Conservation (phyloP, 2,113 vertebrate genomes). For the Taxidea taxus region DNA sequence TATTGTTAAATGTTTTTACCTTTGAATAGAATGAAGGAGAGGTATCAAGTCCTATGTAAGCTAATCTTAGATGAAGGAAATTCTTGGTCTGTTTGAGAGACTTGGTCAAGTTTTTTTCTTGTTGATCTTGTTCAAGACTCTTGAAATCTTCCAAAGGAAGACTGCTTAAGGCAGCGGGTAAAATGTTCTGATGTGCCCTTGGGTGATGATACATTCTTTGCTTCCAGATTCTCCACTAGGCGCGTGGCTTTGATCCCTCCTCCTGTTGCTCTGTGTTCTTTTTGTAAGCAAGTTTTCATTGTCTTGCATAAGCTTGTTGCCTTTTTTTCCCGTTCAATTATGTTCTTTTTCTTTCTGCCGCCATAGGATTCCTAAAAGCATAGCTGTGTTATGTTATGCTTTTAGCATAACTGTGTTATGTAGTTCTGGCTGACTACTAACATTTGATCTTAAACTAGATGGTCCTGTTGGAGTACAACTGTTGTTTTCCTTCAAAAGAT, state of each 20-base stretch:
- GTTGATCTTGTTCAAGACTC: conserved; percentile 39
- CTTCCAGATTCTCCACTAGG: conserved; percentile 62
- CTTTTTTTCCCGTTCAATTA: neutral
- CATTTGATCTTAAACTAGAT: conserved; percentile 14
- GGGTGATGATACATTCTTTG: conserved; percentile 52
- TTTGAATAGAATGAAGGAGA: neutral
- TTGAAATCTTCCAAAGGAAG: conserved; percentile 60
- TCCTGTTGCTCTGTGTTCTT: conserved; percentile 25
- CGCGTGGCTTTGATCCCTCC: conserved; percentile 48
- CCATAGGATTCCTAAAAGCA: conserved; percentile 51
- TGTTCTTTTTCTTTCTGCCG: neutral
- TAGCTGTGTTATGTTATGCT: conserved; percentile 43
- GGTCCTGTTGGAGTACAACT: neutral
- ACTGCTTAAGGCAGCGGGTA: conserved; percentile 44
- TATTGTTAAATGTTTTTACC: neutral
- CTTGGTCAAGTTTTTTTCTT: conserved; percentile 47
- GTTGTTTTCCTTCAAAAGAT: neutral
- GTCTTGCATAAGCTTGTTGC: neutral
- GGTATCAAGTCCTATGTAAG: neutral
- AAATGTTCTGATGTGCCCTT: conserved; percentile 49
- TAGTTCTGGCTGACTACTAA: conserved; percentile 49
- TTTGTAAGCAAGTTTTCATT: neutral
- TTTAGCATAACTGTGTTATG: conserved; percentile 41
- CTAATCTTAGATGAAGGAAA: neutral
- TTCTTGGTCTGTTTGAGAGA: neutral